Evolutionary conservation across 1,140 invertebrate species (phyloP), one percentile per base, ranked within the genome.

Genomic region (Euglossa dilemma): DNA sequence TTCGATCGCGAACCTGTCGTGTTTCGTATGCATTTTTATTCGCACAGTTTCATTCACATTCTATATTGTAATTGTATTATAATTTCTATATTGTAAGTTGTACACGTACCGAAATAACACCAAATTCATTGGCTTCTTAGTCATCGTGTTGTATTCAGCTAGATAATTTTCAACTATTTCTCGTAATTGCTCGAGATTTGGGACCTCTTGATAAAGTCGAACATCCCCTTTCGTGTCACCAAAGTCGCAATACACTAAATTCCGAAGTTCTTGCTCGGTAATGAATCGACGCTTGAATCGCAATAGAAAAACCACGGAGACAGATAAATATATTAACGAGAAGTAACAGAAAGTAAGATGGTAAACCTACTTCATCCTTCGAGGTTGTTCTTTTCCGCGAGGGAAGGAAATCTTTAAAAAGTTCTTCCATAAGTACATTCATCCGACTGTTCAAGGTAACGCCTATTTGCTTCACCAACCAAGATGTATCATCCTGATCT

Each of bases 51-150:
- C n/a, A n/a, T n/a, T n/a, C n/a, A n/a, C n/a, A n/a, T n/a, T n/a
- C n/a, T n/a, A n/a, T n/a, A n/a, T n/a, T n/a, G n/a, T n/a, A n/a
- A n/a, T n/a, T n/a, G n/a, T n/a, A n/a, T n/a, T n/a, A n/a, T n/a
- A n/a, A n/a, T n/a, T n/a, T n/a, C n/a, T n/a, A n/a, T n/a, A n/a
- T n/a, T n/a, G n/a, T n/a, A n/a, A n/a, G 12, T 50, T 50, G 4
- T 28, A 50, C 4, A 75, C 52, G 84, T 93, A 97, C 97, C 97
- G 97, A 93, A 99, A 99, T 45, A 99, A 94, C 7, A 99, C 98
- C 66, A 99, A 95, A 95, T 98, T 98, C 98, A 99, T 99, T 0
- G 98, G 98, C 91, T 99, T 99, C 92, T 99, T 99, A 36, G 97
- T 98, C 97, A 99, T 98, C 81, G 98, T 98, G 92, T 99, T 99